These are phyloP conservation scores for Gallinago solitaria DNA, from an alignment of 2,797 vertebrate genomes.

Conservation along the genomic window DNA sequence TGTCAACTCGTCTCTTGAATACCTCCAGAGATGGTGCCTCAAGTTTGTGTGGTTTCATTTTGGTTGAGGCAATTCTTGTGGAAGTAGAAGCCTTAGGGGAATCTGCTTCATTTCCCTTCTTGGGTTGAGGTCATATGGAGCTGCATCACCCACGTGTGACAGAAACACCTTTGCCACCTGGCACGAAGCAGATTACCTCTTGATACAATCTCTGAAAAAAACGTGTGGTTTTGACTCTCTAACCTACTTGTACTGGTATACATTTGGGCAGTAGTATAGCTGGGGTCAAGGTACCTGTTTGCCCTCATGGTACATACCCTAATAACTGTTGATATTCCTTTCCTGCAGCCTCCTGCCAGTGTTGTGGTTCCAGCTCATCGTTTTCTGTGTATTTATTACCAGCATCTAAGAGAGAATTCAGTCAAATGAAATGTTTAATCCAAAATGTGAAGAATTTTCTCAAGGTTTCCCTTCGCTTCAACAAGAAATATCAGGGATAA, in stretches of 20 bases:
- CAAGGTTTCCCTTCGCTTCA: background rate
- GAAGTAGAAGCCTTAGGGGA: background rate
- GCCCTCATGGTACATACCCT: background rate
- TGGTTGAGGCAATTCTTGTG: background rate
- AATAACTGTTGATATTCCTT: background rate
- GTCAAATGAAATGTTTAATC: background rate
- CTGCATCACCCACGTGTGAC: background rate
- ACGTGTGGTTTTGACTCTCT: background rate
- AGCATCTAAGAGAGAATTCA: background rate
- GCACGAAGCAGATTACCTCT: background rate
- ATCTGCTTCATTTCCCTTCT: background rate
- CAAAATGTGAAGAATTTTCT: background rate
- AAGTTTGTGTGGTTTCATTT: background rate
- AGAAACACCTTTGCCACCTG: background rate
- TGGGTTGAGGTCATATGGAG: fast-evolving
- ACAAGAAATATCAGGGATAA: background rate
- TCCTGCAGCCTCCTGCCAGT: background rate
- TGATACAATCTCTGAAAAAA: background rate
- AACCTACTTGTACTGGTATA: background rate
- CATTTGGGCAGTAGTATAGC: background rate
- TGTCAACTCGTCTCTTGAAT: too few species aligned
- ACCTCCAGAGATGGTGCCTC: too few species aligned
- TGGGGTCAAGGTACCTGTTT: background rate
- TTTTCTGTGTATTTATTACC: background rate
- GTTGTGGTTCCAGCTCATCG: background rate